phyloP scores from a whole-genome alignment of 92 coral and sea anemone genomes.

The Scolanthus callimorphus region DNA sequence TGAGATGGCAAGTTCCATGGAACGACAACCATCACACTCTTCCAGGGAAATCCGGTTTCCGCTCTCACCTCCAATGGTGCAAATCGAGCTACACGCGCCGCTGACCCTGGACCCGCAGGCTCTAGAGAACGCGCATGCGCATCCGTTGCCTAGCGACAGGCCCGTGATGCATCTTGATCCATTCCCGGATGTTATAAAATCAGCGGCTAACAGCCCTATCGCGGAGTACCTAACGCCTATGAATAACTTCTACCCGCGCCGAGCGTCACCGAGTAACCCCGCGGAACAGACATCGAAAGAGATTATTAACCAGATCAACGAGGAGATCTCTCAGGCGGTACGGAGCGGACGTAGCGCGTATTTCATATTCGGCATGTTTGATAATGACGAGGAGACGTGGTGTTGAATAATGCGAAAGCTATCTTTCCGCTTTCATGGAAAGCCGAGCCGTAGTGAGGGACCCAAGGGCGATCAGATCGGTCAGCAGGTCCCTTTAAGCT shows the following conservation, averaged over 20 bases:
- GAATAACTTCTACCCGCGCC: conserved; percentile 49
- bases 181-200: conserved; percentile 96
- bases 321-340: conserved; percentile 86
- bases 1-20: conserved; percentile 33
- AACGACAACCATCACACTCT: conserved; percentile 58
- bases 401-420: no score
- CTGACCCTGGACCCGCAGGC: conserved; percentile 40
- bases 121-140: conserved; percentile 16
- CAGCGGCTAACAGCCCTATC: conserved; percentile 96
- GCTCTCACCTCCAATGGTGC: conserved; percentile 68
- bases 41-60: conserved; percentile 73
- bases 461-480: no score
- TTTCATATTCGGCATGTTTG: conserved; percentile 87
- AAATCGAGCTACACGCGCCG: conserved; percentile 66
- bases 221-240: conserved; percentile 67
- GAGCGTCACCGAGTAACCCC: conserved; percentile 35
- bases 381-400: conserved; percentile 98
- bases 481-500: no score
- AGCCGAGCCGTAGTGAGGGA: no score
- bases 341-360: conserved; percentile 90
- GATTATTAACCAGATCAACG: conserved; percentile 78
- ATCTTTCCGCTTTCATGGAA: no score
- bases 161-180: conserved; percentile 67
- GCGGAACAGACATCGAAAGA: conserved; percentile 68
- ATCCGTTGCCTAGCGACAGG: conserved; percentile 25